These are phyloP conservation scores for Drosophila quadrilineata DNA, from an alignment of 1,140 invertebrate species.

Conservation along the genomic window DNA sequence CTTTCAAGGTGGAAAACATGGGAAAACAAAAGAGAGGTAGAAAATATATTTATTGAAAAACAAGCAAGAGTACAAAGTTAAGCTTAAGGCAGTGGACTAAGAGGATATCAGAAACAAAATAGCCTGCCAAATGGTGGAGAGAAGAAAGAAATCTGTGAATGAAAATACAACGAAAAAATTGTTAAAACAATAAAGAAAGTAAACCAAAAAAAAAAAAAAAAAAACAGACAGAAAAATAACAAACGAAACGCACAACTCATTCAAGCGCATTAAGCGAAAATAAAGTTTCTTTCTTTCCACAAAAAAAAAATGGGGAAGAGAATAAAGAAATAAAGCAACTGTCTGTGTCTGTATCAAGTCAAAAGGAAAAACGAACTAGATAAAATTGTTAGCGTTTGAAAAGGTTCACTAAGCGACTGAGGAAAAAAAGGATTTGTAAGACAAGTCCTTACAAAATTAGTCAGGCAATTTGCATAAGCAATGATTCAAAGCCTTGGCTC, in stretches of 20 bases:
- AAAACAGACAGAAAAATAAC: constrained; percentile 21
- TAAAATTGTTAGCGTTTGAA: constrained; percentile 33
- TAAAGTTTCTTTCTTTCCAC: constrained; percentile 41
- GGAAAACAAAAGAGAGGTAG: background rate
- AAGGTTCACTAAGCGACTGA: constrained; percentile 40
- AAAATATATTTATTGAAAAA: constrained; percentile 1
- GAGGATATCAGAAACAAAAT: constrained; percentile 35
- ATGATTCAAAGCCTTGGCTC: constrained; percentile 39
- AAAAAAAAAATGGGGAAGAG: constrained; percentile 11
- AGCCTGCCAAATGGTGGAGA: constrained; percentile 32
- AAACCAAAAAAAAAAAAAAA: constrained; percentile 20
- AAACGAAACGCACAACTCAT: constrained; percentile 39
- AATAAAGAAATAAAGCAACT: constrained; percentile 11
- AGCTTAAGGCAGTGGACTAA: constrained; percentile 30
- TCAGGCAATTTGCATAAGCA: constrained; percentile 58
- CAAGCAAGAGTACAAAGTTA: constrained; percentile 23
- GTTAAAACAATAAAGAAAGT: constrained; percentile 52
- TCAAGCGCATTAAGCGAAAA: constrained; percentile 63
- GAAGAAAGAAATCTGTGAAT: constrained; percentile 20
- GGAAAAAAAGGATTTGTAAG: constrained; percentile 45
- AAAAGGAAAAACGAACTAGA: constrained; percentile 58
- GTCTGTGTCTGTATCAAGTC: constrained; percentile 18
- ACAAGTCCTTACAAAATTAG: constrained; percentile 48
- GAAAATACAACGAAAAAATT: constrained; percentile 35
- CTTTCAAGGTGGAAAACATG: too few species aligned